Base-by-base conservation (phyloP, 64 coral and sea anemone species). In the Actinia equina region DNA sequence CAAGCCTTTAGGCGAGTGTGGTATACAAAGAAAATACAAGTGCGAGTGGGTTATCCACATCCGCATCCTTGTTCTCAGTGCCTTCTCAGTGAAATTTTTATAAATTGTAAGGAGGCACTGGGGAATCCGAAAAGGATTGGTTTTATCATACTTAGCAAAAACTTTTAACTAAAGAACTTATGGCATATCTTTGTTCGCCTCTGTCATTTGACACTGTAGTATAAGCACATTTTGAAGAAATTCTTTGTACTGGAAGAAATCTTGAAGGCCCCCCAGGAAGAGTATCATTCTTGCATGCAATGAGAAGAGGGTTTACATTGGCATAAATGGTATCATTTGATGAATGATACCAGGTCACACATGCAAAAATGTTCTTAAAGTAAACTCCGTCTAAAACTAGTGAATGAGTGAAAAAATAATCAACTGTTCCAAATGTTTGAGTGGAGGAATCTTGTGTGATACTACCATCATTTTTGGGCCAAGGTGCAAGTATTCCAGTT, bases 341-440 rank as follows among this genome's bases (percentile, higher is more conserved):
- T 30, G 54, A 26, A 25, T 43, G 2, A 43, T 67, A 86, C 84
- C 84, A 86, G 3, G 54, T 86, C 16, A 37, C 59, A 63, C 84
- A 86, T 26, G 84, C 84, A 86, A 86, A 86, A 14, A 64, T 62
- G 41, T 86, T 1, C 17, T 60, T 67, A 14, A 7, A 8, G 44
- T 64, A 63, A 1, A 16, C 14, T 41, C 20, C 84, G 42, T 41
- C 41, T 37, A 86, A 17, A 1, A 2, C 7, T 2, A 46, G 10
- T 17, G 84, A 63, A 64, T 86, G 84, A 4, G 55, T 16, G 15
- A 86, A 86, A 86, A 65, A 86, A 13, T 63, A 86, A 16, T 86
- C 84, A 86, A 86, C 84, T 25, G 84, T 86, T 30, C 42, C 84
- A 86, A 86, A 86, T 65, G 62, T 65, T 20, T 22, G 20, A 20